Evolutionary conservation across 1,140 invertebrate genomes (phyloP).

Genomic region (Euwallacea similis): DNA sequence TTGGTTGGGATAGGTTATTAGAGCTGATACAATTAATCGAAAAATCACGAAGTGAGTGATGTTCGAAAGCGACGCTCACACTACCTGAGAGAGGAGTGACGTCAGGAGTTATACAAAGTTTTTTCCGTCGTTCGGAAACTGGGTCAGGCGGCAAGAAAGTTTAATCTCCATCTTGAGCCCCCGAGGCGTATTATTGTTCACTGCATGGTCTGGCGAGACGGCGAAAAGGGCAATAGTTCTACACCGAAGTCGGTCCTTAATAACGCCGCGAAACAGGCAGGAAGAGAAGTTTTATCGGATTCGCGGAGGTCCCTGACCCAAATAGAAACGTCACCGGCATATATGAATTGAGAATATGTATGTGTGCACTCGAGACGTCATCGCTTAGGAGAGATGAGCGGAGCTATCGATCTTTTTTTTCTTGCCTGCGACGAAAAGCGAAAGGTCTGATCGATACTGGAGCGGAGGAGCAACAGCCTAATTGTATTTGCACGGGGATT

Average conservation of each 20-base stretch:
- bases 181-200: slow-evolving; percentile 19
- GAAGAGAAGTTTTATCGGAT: slow-evolving; percentile 38
- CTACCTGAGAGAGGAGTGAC: neutral
- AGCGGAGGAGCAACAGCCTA: neutral
- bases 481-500: slow-evolving; percentile 3
- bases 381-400: neutral
- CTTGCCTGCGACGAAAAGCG: slow-evolving; percentile 8
- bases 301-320: slow-evolving; percentile 37
- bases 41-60: no score
- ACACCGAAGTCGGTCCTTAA: neutral
- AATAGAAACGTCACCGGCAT: slow-evolving; percentile 20
- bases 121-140: slow-evolving; percentile 10
- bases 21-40: slow-evolving; percentile 19
- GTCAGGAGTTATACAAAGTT: neutral
- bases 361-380: slow-evolving; percentile 2
- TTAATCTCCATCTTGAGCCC: slow-evolving; percentile 20
- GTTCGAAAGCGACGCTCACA: no score
- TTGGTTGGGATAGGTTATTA: slow-evolving; percentile 27
- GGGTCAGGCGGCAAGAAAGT: slow-evolving; percentile 16
- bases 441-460: slow-evolving; percentile 9
- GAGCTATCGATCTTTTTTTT: slow-evolving; percentile 7
- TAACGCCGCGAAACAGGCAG: neutral
- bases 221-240: slow-evolving; percentile 19
- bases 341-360: slow-evolving; percentile 16
- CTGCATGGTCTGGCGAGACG: slow-evolving; percentile 10